Percentiles rank a stretch among this genome's conserved stretches.
Evolutionary conservation across 1,140 invertebrate genomes (phyloP).

Genomic region (Eueides isabella): DNA sequence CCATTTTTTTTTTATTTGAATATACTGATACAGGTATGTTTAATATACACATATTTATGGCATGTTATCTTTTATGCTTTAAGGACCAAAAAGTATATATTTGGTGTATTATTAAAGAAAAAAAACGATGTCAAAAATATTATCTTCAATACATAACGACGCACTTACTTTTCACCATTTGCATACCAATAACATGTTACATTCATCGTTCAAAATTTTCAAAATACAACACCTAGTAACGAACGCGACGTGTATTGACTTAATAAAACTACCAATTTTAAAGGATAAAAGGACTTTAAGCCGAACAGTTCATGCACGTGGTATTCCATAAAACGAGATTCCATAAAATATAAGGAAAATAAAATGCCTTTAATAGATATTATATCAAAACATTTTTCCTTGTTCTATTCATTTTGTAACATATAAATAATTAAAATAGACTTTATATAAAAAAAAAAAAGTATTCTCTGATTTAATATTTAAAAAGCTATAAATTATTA

Average conservation of each 20-base stretch:
- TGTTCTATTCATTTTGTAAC: background rate
- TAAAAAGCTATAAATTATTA: too few species aligned
- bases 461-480: too few species aligned
- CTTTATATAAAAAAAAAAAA: too few species aligned
- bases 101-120: background rate
- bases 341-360: slow-evolving; percentile 19
- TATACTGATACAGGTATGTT: too few species aligned
- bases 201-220: background rate
- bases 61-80: too few species aligned
- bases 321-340: slow-evolving; percentile 1
- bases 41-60: too few species aligned
- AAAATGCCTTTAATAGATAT: background rate
- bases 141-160: background rate
- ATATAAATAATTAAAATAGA: background rate
- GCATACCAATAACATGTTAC: background rate
- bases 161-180: background rate
- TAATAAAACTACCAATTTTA: too few species aligned
- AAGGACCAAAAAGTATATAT: too few species aligned
- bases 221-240: background rate
- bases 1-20: too few species aligned
- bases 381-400: slow-evolving; percentile 2
- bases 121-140: background rate
- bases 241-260: background rate
- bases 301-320: background rate
- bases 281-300: background rate